Evolutionary conservation across 37 sponge, comb jelly and placozoan genomes (phyloP).

Genomic region (Ephydatia muelleri): DNA sequence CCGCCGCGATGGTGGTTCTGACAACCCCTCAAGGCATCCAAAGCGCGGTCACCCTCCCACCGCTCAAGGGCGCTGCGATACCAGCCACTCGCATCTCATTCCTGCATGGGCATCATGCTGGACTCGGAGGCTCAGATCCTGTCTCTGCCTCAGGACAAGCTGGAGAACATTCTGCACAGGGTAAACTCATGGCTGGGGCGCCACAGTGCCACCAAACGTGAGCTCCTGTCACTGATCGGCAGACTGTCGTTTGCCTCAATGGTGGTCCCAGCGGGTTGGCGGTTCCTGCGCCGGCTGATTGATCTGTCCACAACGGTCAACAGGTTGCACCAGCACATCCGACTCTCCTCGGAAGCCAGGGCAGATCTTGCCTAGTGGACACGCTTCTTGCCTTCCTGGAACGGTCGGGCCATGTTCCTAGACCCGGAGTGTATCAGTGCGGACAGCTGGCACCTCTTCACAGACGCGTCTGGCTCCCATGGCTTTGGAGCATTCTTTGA

Average conservation of each 20-base stretch:
- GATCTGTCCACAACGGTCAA: constrained; percentile 10
- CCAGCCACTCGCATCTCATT: neutral
- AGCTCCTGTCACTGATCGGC: constrained; percentile 42
- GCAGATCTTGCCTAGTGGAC: constrained; percentile 22
- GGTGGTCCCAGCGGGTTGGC: constrained; percentile 21
- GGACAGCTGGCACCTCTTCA: neutral
- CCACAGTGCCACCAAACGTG: constrained; percentile 4
- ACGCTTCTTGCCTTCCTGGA: constrained; percentile 13
- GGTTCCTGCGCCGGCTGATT: constrained; percentile 37
- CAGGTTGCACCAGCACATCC: constrained; percentile 14
- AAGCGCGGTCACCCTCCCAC: no score
- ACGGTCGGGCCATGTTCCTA: constrained; percentile 27
- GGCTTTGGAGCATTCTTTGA: constrained; percentile 40
- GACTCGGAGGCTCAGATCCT: neutral
- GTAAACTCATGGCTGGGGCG: constrained; percentile 19
- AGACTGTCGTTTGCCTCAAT: constrained; percentile 19
- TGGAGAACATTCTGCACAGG: neutral
- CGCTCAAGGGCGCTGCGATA: no score
- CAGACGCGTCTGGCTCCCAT: constrained; percentile 25
- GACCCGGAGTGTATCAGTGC: neutral
- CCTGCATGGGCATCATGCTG: constrained; percentile 22
- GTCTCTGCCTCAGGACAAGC: constrained; percentile 20
- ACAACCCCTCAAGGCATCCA: no score
- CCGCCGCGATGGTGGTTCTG: no score
- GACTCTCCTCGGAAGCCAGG: neutral